Conservation (phyloP, 2,888 invertebrate species). For the Caenorhabditis plicata region DNA sequence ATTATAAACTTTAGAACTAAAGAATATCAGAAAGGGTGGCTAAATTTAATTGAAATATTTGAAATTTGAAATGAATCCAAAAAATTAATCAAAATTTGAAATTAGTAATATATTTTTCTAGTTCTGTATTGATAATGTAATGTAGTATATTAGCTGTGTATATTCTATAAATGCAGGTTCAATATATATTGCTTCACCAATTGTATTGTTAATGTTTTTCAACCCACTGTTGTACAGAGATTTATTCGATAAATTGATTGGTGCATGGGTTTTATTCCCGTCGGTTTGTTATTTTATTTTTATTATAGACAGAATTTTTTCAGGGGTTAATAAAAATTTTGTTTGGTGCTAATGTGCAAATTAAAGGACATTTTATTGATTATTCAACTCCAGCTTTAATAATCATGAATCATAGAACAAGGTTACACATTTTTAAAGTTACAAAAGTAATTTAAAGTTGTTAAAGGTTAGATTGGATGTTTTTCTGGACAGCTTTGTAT, state of each 20-base stretch:
- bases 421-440: no score
- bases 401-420: conserved; percentile 80
- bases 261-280: conserved; percentile 62
- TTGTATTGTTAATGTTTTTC: conserved; percentile 50
- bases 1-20: no score
- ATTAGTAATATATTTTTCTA: no score
- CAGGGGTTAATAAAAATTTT: conserved; percentile 58
- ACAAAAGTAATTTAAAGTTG: neutral
- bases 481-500: conserved; percentile 81
- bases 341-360: conserved; percentile 51
- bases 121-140: no score
- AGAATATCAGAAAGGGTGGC: no score
- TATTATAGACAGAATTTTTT: conserved; percentile 7
- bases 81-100: no score
- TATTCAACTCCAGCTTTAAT: conserved; percentile 77
- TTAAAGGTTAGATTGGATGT: conserved; percentile 81
- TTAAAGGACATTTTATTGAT: conserved; percentile 59
- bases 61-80: no score
- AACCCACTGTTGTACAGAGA: conserved; percentile 37
- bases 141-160: no score
- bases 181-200: conserved; percentile 60
- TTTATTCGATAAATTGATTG: conserved; percentile 53
- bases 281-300: conserved; percentile 37
- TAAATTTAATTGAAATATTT: no score
- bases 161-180: conserved; percentile 29